Base-by-base conservation (phyloP, 2,888 invertebrate species). In the Junonia oenone region DNA sequence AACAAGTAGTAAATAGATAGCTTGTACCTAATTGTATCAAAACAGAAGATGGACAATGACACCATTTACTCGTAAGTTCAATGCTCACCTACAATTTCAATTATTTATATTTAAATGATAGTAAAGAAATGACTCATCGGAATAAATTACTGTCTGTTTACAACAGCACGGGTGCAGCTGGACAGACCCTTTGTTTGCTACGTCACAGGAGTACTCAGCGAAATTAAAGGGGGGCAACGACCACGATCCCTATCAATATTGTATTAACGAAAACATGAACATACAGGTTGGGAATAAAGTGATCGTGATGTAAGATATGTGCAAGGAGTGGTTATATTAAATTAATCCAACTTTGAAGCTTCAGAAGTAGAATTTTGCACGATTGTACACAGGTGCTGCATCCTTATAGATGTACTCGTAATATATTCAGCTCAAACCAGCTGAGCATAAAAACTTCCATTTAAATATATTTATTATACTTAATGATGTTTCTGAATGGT, bases 101-200 rank as follows among this genome's bases (percentile, higher is more conserved):
- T 6, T 31, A 22, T 29, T 19, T 48, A 15, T 38, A 22, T 46
- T 38, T 29, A 40, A 46, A 46, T 17, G 17, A 2, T 45, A 33
- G 31, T 26, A 46, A 51, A 48, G 46, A 54, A 69, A 73, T 87
- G 87, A 87, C 68, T 87, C 86, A 87, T 78, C 74, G 67, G 67
- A 77, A 78, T 83, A 83, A 82, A 85, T 83, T 54, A 48, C 40
- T 77, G 76, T 74, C 69, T 71, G 70, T 70, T 78, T 74, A 79
- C 76, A 74, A 77, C 71, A n/a, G 38, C 17, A 80, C 82, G 81
- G 89, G 84, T 75, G 83, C 75, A 75, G 76, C 75, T 82, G 83
- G 81, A 69, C 82, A 74, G 84, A 76, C 86, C 83, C 87, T 85
- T 83, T 88, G 87, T 88, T 89, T 84, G 76, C 72, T 65, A 73